Base-by-base conservation (phyloP, 2,888 invertebrate genomes). In the Nasonia oneida region DNA sequence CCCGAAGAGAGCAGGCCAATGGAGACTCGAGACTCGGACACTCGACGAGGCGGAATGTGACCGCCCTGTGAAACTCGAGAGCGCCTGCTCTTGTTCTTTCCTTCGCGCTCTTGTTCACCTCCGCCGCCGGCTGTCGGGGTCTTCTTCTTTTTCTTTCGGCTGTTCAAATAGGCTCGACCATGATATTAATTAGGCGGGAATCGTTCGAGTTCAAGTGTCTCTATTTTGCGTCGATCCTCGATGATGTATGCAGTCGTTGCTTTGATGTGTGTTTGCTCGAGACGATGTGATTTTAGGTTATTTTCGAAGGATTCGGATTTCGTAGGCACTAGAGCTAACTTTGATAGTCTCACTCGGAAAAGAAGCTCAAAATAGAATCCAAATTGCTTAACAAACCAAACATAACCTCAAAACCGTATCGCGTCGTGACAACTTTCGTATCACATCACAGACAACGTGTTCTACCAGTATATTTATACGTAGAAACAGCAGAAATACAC, bases 141-240 rank as follows among this genome's bases (percentile, higher is more conserved):
- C 57, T 18, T 39, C 14, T 78, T 47, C 29, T 79, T 67, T 42
- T 67, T 42, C 33, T 42, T 10, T 61, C 3, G 23, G 3, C 15
- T 76, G n/a, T 70, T 83, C 83, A 73, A 78, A 82, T 76, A 76
- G 67, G 37, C 73, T 61, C 47, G 71, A 47, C 77, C 70, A 47
- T 78, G 50, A 79, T 84, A 91, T 91, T 91, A 91, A 91, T 91
- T 91, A 90, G 90, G 87, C 87, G 90, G 90, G 90, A 90, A 90
- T 90, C 88, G 88, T 90, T 89, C 90, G 88, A 88, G 18, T 39
- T 57, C 23, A 89, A 87, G 87, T 90, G 89, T 90, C 53, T 61
- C 29, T 14, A 12, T 61, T 29, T 57, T 10, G 3, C 1, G 57
- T 57, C 2, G 10, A 6, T 57, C 6, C 18, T n/a, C 29, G 29